Evolutionary conservation across 92 coral and sea anemone genomes (phyloP).

Genomic region (Porites rus): DNA sequence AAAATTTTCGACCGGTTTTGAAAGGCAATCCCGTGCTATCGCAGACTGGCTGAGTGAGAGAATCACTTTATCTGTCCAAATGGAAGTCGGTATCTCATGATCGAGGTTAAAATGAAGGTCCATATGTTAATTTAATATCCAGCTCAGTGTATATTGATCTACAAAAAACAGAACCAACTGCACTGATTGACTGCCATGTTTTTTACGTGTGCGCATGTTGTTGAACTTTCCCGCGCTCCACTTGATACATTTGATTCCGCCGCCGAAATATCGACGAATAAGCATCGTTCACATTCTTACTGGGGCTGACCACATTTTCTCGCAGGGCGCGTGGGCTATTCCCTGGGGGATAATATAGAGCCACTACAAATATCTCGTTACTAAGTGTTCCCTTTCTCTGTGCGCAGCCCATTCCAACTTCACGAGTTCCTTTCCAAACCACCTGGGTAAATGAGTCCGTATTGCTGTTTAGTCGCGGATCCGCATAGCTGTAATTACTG

Average conservation of each 20-base stretch:
- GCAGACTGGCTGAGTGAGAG: too few relatives aligned
- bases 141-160: too few relatives aligned
- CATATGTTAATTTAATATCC: too few relatives aligned
- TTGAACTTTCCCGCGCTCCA: background rate
- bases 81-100: too few relatives aligned
- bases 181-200: background rate
- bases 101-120: too few relatives aligned
- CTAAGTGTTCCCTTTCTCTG: slow-evolving; percentile 93
- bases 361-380: slow-evolving; percentile 92
- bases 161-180: background rate
- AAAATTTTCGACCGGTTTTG: too few relatives aligned
- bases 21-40: too few relatives aligned
- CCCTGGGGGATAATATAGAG: slow-evolving; percentile 93
- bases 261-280: slow-evolving; percentile 88
- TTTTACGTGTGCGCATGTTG: background rate
- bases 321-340: slow-evolving; percentile 83
- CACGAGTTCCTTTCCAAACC: slow-evolving; percentile 90
- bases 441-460: slow-evolving; percentile 98
- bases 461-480: slow-evolving; percentile 90
- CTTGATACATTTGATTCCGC: slow-evolving; percentile 44
- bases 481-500: slow-evolving; percentile 84
- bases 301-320: slow-evolving; percentile 84
- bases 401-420: slow-evolving; percentile 98
- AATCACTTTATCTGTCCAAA: too few relatives aligned
- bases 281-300: slow-evolving; percentile 78